These are phyloP conservation scores for Eudorcas thomsonii DNA, from an alignment of 2,113 vertebrate species.

Conservation along the genomic window DNA sequence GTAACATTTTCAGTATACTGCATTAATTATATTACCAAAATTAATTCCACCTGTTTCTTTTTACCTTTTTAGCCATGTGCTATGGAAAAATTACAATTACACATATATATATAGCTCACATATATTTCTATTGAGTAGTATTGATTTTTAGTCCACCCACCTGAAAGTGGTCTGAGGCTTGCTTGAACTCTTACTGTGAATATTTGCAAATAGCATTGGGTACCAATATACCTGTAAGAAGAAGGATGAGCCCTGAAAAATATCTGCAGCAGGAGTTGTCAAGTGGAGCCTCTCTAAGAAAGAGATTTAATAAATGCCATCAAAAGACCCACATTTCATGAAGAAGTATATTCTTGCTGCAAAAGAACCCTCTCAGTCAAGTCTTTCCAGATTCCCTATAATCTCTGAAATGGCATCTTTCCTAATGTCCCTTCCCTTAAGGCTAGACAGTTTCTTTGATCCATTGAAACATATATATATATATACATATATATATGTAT, in stretches of 20 bases:
- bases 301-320: background rate
- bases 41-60: background rate
- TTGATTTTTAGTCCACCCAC: background rate
- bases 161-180: background rate
- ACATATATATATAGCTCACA: background rate
- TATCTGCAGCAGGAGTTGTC: background rate
- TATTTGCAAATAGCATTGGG: background rate
- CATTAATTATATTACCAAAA: background rate
- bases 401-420: background rate
- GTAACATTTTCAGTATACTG: background rate
- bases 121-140: background rate
- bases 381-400: background rate
- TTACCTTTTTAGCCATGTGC: background rate
- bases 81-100: background rate
- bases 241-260: background rate
- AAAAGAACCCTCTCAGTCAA: background rate
- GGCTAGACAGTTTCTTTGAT: background rate
- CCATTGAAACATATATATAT: background rate
- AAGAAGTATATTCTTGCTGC: background rate
- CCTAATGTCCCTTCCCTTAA: background rate
- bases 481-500: fast-evolving
- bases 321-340: background rate
- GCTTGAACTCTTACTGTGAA: background rate
- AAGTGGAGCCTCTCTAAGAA: background rate
- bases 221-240: background rate